A percentile compares a stretch with the other conserved stretches of the same genome.
phyloP scores from a whole-genome alignment of 92 coral and sea anemone species.

The Phymanthus crucifer region DNA sequence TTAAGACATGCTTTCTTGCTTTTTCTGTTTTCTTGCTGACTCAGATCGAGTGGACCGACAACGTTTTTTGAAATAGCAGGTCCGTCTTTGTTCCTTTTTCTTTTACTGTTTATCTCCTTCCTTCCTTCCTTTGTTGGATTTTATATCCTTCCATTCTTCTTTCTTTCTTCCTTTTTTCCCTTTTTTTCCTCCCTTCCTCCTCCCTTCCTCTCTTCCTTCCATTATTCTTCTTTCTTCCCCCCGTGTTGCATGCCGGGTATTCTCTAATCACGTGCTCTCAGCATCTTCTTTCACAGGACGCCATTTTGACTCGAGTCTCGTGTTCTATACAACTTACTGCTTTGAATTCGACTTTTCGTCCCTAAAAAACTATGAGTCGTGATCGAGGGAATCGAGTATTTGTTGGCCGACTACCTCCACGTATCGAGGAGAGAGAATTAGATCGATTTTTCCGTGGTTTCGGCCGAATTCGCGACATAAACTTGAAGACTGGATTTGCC shows the following conservation, averaged over 20 bases:
- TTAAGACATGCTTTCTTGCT: too few species aligned
- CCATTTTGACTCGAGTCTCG: conserved; percentile 18
- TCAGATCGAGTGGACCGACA: too few species aligned
- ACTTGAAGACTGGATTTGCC: conserved; percentile 91
- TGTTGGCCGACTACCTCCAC: conserved; percentile 88
- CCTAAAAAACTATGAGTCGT: conserved; percentile 73
- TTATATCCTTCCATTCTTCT: too few species aligned
- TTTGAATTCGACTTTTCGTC: neutral
- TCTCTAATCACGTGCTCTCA: conserved; percentile 13
- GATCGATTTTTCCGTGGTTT: conserved; percentile 90
- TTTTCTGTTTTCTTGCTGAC: too few species aligned
- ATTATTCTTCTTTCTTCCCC: too few species aligned
- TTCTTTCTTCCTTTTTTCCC: too few species aligned
- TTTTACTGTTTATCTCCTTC: too few species aligned
- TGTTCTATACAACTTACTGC: neutral
- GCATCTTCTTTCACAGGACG: conserved; percentile 13
- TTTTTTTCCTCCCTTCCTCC: too few species aligned
- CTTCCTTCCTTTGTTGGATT: too few species aligned
- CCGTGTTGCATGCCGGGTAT: conserved; percentile 22
- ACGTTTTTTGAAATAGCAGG: too few species aligned
- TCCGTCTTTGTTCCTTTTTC: too few species aligned
- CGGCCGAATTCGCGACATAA: conserved; percentile 90
- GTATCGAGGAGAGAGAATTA: conserved; percentile 75
- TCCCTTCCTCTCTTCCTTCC: too few species aligned
- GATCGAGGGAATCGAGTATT: conserved; percentile 91